Percentiles rank a stretch among this genome's conserved stretches.
Evolutionary conservation across 2,113 vertebrate species (phyloP).

Genomic region (Aix galericulata): DNA sequence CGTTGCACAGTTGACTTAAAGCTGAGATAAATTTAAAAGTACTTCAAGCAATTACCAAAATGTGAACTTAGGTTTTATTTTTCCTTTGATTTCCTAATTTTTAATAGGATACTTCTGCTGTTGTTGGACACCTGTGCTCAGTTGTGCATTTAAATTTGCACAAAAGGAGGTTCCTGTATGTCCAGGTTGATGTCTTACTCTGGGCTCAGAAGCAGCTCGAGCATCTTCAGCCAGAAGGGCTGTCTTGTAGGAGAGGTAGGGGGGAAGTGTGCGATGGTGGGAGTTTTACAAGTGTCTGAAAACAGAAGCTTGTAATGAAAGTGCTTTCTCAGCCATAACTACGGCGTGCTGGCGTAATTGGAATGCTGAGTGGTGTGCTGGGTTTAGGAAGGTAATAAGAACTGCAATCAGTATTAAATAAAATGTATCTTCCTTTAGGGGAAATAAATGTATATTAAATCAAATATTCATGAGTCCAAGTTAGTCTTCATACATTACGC

Average conservation of each 20-base stretch:
- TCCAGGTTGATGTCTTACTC: neutral
- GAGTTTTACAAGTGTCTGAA: slow-evolving; percentile 62
- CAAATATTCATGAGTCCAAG: slow-evolving; percentile 68
- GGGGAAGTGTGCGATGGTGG: neutral
- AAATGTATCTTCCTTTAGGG: slow-evolving; percentile 73
- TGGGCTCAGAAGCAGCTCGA: neutral
- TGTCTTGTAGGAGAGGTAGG: neutral
- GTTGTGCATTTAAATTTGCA: neutral
- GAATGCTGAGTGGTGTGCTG: slow-evolving; percentile 66
- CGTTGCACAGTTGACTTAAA: fast-evolving
- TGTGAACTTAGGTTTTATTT: neutral
- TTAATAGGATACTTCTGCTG: neutral
- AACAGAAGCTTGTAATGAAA: slow-evolving; percentile 68
- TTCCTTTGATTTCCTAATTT: neutral
- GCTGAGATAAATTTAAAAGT: neutral
- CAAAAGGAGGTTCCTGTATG: neutral
- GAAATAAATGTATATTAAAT: slow-evolving; percentile 73
- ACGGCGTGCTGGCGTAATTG: slow-evolving; percentile 58
- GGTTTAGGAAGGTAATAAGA: slow-evolving; percentile 73
- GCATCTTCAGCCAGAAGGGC: neutral
- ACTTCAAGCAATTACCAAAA: neutral
- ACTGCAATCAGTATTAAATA: slow-evolving; percentile 76
- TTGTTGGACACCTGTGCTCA: neutral
- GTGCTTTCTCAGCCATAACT: slow-evolving; percentile 73
- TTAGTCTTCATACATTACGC: slow-evolving; percentile 61